Evolutionary conservation across 2,888 invertebrate genomes (phyloP).

Genomic region (Cephalotes varians): DNA sequence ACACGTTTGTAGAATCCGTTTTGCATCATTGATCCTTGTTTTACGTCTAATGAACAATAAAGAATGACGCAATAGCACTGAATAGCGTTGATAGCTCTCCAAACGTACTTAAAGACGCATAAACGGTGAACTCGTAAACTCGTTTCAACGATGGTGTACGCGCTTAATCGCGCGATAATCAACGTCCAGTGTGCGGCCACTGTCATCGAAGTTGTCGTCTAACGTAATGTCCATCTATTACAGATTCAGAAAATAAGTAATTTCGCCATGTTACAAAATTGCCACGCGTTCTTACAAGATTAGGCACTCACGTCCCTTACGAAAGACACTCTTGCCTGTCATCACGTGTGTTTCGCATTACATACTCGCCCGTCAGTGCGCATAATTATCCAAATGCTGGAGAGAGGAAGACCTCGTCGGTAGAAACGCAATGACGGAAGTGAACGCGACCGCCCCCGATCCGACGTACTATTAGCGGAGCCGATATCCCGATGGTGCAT

Average conservation of each 20-base stretch:
- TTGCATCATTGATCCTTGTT: no score
- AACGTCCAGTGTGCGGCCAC: neutral
- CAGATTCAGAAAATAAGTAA: slow-evolving; percentile 10
- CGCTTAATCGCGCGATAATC: slow-evolving; percentile 19
- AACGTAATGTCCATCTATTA: neutral
- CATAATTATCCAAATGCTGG: slow-evolving; percentile 50
- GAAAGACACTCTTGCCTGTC: slow-evolving; percentile 57
- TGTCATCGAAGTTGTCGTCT: neutral
- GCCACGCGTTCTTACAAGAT: slow-evolving; percentile 19
- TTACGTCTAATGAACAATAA: no score
- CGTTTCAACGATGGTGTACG: neutral
- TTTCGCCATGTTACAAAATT: slow-evolving; percentile 34
- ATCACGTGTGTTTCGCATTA: slow-evolving; percentile 66
- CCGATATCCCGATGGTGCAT: slow-evolving; percentile 65
- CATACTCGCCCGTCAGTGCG: slow-evolving; percentile 55
- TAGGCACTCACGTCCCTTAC: slow-evolving; percentile 20
- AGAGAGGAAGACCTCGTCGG: slow-evolving; percentile 44
- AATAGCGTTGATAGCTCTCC: no score
- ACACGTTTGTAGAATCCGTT: no score
- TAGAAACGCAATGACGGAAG: slow-evolving; percentile 73
- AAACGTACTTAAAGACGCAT: no score
- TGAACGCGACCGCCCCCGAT: slow-evolving; percentile 50
- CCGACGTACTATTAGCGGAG: slow-evolving; percentile 63
- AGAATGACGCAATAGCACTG: no score
- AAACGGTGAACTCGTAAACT: slow-evolving; percentile 22